Percentiles rank a stretch among this genome's conserved stretches.
phyloP scores from a whole-genome alignment of 2,113 vertebrate species.

The Cyphomyrus discorhynchus region DNA sequence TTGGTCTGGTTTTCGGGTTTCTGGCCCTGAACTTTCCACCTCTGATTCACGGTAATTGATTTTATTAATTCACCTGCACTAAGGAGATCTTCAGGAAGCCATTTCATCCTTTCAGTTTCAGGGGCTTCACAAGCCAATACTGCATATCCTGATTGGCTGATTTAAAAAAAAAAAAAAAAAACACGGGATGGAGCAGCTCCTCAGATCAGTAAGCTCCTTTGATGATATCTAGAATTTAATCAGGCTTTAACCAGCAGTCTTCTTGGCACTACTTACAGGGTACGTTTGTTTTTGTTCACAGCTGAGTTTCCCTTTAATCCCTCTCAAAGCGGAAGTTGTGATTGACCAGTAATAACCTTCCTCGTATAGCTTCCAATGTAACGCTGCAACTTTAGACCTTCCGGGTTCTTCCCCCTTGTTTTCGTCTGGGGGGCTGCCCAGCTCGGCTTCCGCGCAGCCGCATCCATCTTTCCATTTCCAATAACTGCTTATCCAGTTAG shows the following conservation, averaged over 20 bases:
- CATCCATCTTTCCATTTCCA: background rate
- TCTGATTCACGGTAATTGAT: background rate
- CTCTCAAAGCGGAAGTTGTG: background rate
- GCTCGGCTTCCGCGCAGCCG: background rate
- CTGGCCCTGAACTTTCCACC: background rate
- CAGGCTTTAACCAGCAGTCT: conserved; percentile 2
- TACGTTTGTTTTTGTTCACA: background rate
- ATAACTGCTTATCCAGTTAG: background rate
- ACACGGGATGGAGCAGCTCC: background rate
- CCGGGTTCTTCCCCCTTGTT: background rate
- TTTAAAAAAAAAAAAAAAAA: background rate
- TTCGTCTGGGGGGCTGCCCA: background rate
- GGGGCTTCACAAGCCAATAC: background rate
- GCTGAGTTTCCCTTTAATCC: background rate
- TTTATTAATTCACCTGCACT: background rate
- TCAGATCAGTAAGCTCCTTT: background rate
- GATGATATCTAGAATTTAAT: background rate
- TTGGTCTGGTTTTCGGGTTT: background rate
- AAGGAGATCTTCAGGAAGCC: background rate
- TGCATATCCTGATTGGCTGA: background rate
- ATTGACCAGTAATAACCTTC: background rate
- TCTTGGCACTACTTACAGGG: background rate
- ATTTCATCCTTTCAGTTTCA: background rate
- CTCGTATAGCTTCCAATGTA: background rate
- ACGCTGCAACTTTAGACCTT: background rate